Base-by-base conservation (phyloP, 2,113 vertebrate genomes). In the Paraplagusia blochii region DNA sequence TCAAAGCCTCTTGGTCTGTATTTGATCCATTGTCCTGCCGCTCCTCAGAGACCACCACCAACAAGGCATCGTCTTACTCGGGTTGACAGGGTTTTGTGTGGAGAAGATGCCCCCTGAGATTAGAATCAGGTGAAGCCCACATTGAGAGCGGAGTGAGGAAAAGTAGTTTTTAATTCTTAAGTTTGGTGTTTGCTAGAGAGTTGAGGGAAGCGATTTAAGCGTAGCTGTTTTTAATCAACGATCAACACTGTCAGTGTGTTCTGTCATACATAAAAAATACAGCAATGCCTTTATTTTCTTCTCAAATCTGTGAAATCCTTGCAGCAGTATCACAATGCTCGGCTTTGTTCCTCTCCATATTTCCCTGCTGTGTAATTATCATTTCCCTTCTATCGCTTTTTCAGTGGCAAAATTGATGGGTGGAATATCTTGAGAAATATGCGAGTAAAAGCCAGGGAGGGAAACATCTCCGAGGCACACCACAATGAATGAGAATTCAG, bases 11-110 rank as follows among this genome's bases (percentile, higher is more conserved):
- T 54, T 45, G 34, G 55, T 74, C 72, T 59, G 77, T 54, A 88
- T 90, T 90, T 90, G 86, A 89, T 90, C 87, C 73, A 89, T 89
- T 90, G 86, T 89, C 63, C 38, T 1, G 12, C 66, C 58, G 80
- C 69, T 80, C 85, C 84, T 88, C 82, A 48, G 85, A 87, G 85
- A 84, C 79, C 82, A 85, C 78, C 73, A 79, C 79, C 83, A 81
- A 81, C 78, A 77, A 78, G 81, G 86, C 82, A 89, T 88, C 87
- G 52, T 87, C 83, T 89, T 89, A 87, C 86, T 71, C 79, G 54
- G 73, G 72, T 71, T 77, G 75, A 88, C 72, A 78, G 74, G 49
- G 72, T 73, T 77, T 82, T 81, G 76, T 85, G 53, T 77, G 17
- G 71, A 72, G 42, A 61, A 79, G 81, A 85, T 85, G 74, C 58